Conservation (phyloP, 2,797 vertebrate species). For the Cheirogaleus major region DNA sequence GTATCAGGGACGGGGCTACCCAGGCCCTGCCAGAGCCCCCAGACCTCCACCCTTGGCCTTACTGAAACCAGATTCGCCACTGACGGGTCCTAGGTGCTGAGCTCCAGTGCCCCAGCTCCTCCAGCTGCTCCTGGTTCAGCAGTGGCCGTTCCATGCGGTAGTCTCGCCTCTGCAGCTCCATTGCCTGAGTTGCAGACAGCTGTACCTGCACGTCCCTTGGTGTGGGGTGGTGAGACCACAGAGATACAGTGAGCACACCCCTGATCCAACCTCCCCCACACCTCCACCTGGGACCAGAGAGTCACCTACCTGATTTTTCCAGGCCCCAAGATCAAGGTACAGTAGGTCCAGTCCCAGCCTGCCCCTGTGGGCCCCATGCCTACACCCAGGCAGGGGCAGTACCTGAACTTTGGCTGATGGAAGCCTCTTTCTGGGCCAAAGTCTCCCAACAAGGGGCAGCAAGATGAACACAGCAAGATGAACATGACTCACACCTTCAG, state of each 20-base stretch:
- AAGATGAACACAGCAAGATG: slow-evolving; percentile 10
- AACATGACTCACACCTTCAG: not conserved
- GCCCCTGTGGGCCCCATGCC: not conserved
- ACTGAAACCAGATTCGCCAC: slow-evolving; percentile 62
- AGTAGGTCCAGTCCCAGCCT: not conserved
- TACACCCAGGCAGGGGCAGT: not conserved
- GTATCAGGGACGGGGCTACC: not conserved
- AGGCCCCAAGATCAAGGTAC: not conserved
- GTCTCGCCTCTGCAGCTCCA: slow-evolving; percentile 73
- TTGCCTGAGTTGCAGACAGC: not conserved
- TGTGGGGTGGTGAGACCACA: slow-evolving; percentile 20
- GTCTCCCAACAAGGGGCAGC: slow-evolving; percentile 33
- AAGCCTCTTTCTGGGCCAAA: slow-evolving; percentile 67
- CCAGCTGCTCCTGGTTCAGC: slow-evolving; percentile 91
- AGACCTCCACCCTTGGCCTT: not conserved
- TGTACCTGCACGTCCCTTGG: slow-evolving; percentile 1
- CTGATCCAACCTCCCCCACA: not conserved
- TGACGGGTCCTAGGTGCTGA: slow-evolving; percentile 50
- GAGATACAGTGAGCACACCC: not conserved
- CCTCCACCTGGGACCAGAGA: not conserved
- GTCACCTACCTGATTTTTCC: not conserved
- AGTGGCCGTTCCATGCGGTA: slow-evolving; percentile 87
- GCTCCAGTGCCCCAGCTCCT: slow-evolving; percentile 87
- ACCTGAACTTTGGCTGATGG: slow-evolving; percentile 69
- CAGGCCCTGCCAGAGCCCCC: not conserved